A percentile compares a stretch with the other conserved stretches of the same genome.
phyloP scores from a whole-genome alignment of 2,888 invertebrate genomes.

The Polia nebulosa region DNA sequence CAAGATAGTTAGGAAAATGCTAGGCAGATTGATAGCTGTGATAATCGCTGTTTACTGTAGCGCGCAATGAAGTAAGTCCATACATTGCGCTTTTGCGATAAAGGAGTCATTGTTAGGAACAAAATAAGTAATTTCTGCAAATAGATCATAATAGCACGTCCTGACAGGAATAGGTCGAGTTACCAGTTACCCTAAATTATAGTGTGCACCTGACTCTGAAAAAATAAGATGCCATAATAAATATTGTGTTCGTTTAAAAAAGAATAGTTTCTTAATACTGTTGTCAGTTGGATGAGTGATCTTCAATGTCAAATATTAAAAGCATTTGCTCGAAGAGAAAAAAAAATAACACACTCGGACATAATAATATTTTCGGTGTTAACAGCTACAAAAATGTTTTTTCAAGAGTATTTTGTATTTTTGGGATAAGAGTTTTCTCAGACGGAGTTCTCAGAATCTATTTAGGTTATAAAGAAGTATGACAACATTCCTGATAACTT shows the following conservation, averaged over 20 bases:
- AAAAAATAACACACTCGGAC: slow-evolving; percentile 7
- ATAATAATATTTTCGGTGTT: slow-evolving; percentile 10
- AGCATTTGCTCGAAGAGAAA: neutral
- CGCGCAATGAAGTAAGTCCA: no score
- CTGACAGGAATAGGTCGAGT: no score
- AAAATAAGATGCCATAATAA: no score
- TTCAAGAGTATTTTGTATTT: neutral
- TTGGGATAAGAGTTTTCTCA: neutral
- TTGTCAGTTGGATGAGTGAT: neutral
- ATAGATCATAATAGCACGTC: no score
- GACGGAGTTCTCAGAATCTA: neutral
- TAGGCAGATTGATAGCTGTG: no score
- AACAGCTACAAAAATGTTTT: neutral
- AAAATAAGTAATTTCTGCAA: no score
- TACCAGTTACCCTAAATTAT: no score
- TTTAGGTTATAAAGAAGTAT: neutral
- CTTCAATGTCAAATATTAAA: slow-evolving; percentile 8
- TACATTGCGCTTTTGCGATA: no score
- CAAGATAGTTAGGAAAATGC: no score
- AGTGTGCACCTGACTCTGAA: no score
- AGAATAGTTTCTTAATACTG: neutral
- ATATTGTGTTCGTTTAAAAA: neutral
- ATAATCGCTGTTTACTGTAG: no score
- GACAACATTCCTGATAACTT: neutral
- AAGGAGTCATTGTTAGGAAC: no score